These are phyloP conservation scores for Oxytorus armatus DNA, from an alignment of 2,888 invertebrate genomes.

Conservation along the genomic window DNA sequence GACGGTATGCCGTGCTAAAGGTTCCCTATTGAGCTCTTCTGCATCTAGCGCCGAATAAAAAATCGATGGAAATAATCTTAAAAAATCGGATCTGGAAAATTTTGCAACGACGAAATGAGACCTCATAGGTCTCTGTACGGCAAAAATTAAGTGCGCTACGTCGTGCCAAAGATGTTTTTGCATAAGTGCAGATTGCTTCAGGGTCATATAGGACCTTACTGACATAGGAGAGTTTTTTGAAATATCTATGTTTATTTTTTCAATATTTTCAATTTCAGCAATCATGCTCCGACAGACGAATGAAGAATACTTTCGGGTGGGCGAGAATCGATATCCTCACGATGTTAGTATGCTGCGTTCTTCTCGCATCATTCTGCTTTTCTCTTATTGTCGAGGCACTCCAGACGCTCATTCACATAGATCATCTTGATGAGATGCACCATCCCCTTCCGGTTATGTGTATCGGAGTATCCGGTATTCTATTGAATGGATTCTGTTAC, in stretches of 20 bases:
- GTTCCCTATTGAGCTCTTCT: too few species aligned
- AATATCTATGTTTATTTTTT: slow-evolving; percentile 4
- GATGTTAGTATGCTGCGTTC: slow-evolving; percentile 92
- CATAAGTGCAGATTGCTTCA: too few species aligned
- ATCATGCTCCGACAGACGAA: slow-evolving; percentile 86
- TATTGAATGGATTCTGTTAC: slow-evolving; percentile 92
- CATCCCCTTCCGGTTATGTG: slow-evolving; percentile 90
- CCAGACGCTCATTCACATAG: slow-evolving; percentile 91
- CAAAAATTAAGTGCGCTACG: too few species aligned
- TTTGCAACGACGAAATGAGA: too few species aligned
- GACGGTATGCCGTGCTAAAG: too few species aligned
- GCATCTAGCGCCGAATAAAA: too few species aligned
- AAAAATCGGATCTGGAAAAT: too few species aligned
- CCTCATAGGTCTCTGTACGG: too few species aligned
- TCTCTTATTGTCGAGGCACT: slow-evolving; percentile 92
- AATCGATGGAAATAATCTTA: too few species aligned
- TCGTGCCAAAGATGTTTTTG: too few species aligned
- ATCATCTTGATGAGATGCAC: slow-evolving; percentile 90
- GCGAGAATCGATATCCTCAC: slow-evolving; percentile 95
- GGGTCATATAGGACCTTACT: too few species aligned
- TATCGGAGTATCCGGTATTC: slow-evolving; percentile 89
- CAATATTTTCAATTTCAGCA: slow-evolving; percentile 79
- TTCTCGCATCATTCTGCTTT: slow-evolving; percentile 93
- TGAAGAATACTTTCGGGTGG: slow-evolving; percentile 97
- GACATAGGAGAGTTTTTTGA: neutral